Evolutionary conservation across 1,140 invertebrate genomes (phyloP), one percentile per base, ranked within the genome.

Genomic region (Monomorium pharaonis): DNA sequence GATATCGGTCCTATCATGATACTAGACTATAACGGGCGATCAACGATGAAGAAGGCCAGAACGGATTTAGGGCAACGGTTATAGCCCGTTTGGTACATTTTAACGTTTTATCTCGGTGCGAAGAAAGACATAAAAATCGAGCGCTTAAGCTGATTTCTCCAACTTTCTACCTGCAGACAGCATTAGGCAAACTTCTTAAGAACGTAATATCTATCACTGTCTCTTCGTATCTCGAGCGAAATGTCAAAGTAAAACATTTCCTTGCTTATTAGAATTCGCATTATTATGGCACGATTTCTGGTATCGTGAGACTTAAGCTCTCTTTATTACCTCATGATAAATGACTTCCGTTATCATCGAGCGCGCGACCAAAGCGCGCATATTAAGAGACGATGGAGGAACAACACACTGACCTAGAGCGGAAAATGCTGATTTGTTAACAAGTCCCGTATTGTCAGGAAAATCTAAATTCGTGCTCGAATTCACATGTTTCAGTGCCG

Each of bases 121-220:
- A 56, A 58, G 47, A 70, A 42, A 44, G 49, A 83, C 27, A 72
- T 72, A 44, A 58, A 72, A 74, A 72, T 83, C 67, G 37, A 72
- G 30, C 65, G 24, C 18, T 81, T 72, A 74, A 83, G 67, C 24
- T 21, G 24, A 74, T 74, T 83, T 83, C 27, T 47, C 49, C 18
- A 42, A 81, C 67, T 81, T 58, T 83, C 67, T 14, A 58, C 9
- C 67, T 83, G 33, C 67, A 33, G 60, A 58, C 18, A n/a, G n/a
- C n/a, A 54, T 78, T 44, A 44, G 24, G 51, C 18, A 6, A 9
- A 21, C 7, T 72, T 27, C 49, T 56, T 30, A 70, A 58, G 49
- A 72, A 12, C 18, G 18, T 83, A 83, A 72, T 58, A 72, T 83
- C 67, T 60, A 56, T 72, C 33, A 65, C 30, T 33, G 7, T 37